Base-by-base conservation (phyloP, 2,797 vertebrate genomes). In the Anguilla megastoma region DNA sequence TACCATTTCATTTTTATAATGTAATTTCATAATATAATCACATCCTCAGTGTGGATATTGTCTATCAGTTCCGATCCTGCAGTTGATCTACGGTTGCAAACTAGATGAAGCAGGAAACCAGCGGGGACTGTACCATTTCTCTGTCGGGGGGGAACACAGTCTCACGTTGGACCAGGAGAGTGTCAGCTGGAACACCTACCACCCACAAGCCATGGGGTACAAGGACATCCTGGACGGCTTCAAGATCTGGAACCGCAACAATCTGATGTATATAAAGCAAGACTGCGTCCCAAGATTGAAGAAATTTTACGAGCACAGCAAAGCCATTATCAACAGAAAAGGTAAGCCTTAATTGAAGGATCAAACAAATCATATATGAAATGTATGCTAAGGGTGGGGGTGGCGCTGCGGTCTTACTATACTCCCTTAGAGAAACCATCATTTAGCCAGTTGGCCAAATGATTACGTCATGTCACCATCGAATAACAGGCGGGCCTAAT, bases 231-330 rank as follows among this genome's bases (percentile, higher is more conserved):
- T 88, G 16, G 74, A 88, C 5, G 69, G 83, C 58, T 88, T 88
- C 84, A 71, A 89, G 0, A 87, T 86, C 63, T 90, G 86, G 87
- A 88, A 89, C 84, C 60, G 54, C 16, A 90, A 89, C 27, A 88
- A 90, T 66, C 63, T 87, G 16, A 87, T 87, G 82, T 89, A 88
- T 27, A 79, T 88, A 54, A 87, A 90, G 76, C 27, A 83, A 27
- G 90, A 89, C 84, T 89, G 88, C 63, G 82, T 90, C 87, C 85
- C 90, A 45, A 87, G 88, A 16, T 76, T 89, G 48, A 89, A 89
- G 12, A 90, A 58, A 45, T 85, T 90, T 41, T 88, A 89, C 50
- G 74, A 84, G 86, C 71, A 89, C 16, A 66, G 90, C 7, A 85
- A 45, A 33, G 50, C 18, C 54, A 74, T 56, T 24, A 63, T 90